These are phyloP conservation scores for Cebuella pygmaea DNA, from an alignment of 2,797 vertebrate genomes.

Conservation along the genomic window DNA sequence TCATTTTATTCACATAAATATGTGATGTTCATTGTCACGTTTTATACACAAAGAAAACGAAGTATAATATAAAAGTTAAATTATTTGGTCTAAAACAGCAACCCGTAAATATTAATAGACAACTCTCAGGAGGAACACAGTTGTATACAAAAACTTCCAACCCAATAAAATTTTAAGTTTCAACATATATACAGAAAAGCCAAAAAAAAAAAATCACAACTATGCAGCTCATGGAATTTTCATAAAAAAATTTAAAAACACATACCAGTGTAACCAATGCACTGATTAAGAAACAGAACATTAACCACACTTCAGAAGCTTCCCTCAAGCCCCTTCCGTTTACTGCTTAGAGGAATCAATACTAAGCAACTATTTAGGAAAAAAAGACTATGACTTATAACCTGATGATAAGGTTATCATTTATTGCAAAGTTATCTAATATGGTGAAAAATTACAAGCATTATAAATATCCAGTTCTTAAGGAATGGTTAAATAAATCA, in stretches of 20 bases:
- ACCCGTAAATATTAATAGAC: neutral
- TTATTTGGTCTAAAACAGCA: neutral
- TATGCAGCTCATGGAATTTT: neutral
- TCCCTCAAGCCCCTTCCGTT: neutral
- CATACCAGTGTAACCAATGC: neutral
- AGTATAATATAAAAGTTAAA: neutral
- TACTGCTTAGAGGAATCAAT: neutral
- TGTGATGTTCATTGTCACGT: neutral
- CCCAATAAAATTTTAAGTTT: neutral
- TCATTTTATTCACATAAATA: conserved; percentile 4
- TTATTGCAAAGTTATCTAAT: conserved; percentile 28
- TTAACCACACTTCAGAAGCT: neutral
- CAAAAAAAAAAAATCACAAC: neutral
- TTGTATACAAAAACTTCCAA: neutral
- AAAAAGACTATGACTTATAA: neutral
- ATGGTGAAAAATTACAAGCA: neutral
- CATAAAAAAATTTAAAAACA: neutral
- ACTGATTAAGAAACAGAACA: conserved; percentile 27
- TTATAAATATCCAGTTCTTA: neutral
- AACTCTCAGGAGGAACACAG: neutral
- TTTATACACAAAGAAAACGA: conserved; percentile 4
- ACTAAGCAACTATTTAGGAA: neutral
- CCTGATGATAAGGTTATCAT: neutral
- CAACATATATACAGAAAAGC: neutral
- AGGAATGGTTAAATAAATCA: conserved; percentile 27